Evolutionary conservation across 2,797 vertebrate species (phyloP).

Genomic region (Lagorchestes hirsutus): DNA sequence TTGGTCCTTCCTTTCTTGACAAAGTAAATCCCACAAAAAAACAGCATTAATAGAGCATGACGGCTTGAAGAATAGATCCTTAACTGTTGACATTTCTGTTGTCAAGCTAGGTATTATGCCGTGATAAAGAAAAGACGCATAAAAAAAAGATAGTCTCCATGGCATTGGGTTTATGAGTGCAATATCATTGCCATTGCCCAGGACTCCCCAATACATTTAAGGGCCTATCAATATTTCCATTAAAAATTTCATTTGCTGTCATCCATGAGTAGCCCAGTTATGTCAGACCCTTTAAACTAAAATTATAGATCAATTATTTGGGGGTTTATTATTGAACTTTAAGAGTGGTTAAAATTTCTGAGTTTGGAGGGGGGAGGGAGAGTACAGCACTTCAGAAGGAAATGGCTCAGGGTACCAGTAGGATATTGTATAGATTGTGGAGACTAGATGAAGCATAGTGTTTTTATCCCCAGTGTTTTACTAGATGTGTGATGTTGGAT

Average conservation of each 20-base stretch:
- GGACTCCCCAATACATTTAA: constrained; percentile 75
- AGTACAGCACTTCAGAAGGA: constrained; percentile 57
- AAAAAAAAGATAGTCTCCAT: constrained; percentile 79
- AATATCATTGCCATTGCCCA: constrained; percentile 80
- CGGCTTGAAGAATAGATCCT: constrained; percentile 84
- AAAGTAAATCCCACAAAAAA: constrained; percentile 86
- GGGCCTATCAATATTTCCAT: constrained; percentile 79
- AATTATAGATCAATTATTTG: constrained; percentile 82
- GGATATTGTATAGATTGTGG: constrained; percentile 49
- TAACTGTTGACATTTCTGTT: constrained; percentile 85
- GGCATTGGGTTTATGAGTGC: constrained; percentile 82
- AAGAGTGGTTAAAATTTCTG: constrained; percentile 77
- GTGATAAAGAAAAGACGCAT: constrained; percentile 83
- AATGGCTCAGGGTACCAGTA: constrained; percentile 53
- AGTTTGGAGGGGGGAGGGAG: constrained; percentile 67
- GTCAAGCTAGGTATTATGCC: constrained; percentile 83
- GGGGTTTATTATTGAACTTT: constrained; percentile 79
- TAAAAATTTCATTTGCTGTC: constrained; percentile 78
- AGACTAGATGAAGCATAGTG: constrained; percentile 30
- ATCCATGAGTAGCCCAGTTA: constrained; percentile 79
- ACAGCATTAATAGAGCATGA: constrained; percentile 84
- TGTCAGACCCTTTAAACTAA: constrained; percentile 79
- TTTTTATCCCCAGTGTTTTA: neutral
- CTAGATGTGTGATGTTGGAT: neutral
- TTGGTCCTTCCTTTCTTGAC: constrained; percentile 84